These are phyloP conservation scores for Scaptomyza hsui DNA, from an alignment of 1,140 invertebrate species.

Conservation along the genomic window DNA sequence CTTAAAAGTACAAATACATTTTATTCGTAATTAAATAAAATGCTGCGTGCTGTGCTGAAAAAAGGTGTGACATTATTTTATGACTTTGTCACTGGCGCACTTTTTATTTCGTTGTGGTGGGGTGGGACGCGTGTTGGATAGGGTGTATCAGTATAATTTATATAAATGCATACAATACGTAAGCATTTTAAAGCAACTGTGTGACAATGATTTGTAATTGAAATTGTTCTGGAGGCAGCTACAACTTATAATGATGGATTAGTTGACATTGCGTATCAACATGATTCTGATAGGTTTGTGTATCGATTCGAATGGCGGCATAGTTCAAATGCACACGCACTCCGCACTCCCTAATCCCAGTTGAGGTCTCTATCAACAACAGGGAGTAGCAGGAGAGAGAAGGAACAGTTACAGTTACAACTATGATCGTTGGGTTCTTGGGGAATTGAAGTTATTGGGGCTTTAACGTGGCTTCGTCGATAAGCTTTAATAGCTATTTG, in stretches of 20 bases:
- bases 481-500: slow-evolving; percentile 74
- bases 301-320: slow-evolving; percentile 38
- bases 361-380: slow-evolving; percentile 77
- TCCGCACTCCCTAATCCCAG: slow-evolving; percentile 69
- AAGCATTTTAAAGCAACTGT: neutral
- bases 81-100: slow-evolving; percentile 66
- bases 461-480: slow-evolving; percentile 50
- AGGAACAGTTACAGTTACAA: slow-evolving; percentile 16
- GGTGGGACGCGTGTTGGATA: slow-evolving; percentile 2
- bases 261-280: slow-evolving; percentile 36
- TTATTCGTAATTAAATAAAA: slow-evolving; percentile 77
- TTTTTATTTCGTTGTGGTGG: neutral
- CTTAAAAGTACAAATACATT: slow-evolving; percentile 58
- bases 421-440: slow-evolving; percentile 1
- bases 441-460: slow-evolving; percentile 43
- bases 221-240: neutral
- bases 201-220: slow-evolving; percentile 30
- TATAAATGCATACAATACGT: slow-evolving; percentile 6
- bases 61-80: slow-evolving; percentile 79
- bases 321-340: slow-evolving; percentile 50
- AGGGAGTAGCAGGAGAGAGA: neutral
- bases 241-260: slow-evolving; percentile 33
- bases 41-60: slow-evolving; percentile 35
- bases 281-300: neutral
- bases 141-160: slow-evolving; percentile 17